Evolutionary conservation across 2,797 vertebrate genomes (phyloP).

Genomic region (Myripristis jacobus): DNA sequence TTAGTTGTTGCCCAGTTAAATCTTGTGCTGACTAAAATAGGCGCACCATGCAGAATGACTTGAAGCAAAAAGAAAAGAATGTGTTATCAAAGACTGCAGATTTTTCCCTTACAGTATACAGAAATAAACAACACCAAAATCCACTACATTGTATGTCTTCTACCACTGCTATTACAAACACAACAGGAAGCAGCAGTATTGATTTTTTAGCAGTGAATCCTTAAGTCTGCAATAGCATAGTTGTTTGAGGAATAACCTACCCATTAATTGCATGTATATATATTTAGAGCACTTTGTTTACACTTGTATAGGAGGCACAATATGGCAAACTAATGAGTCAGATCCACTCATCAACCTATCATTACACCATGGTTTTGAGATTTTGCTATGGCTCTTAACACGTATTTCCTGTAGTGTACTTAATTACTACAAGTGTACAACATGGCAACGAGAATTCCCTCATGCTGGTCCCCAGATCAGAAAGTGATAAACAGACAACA

Average conservation of each 20-base stretch:
- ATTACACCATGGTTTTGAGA: constrained; percentile 8
- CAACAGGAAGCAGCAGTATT: background rate
- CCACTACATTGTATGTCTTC: constrained; percentile 6
- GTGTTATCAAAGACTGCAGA: constrained; percentile 27
- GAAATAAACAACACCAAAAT: constrained; percentile 25
- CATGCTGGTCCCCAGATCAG: too few species aligned
- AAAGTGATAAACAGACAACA: background rate
- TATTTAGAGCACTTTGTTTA: constrained; percentile 23
- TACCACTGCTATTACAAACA: background rate
- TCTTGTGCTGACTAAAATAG: constrained; percentile 20
- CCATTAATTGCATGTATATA: constrained; percentile 18
- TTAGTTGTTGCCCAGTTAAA: constrained; percentile 66
- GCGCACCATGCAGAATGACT: constrained; percentile 22
- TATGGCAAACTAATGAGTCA: constrained; percentile 28
- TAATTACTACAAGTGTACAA: background rate
- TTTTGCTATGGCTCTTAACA: background rate
- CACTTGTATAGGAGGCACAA: constrained; percentile 8
- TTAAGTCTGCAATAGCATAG: background rate
- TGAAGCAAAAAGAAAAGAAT: constrained; percentile 13
- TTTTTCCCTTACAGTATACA: constrained; percentile 34
- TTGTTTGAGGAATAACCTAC: constrained; percentile 16
- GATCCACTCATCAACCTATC: constrained; percentile 13
- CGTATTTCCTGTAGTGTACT: background rate
- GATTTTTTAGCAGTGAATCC: background rate
- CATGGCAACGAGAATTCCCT: background rate